Evolutionary conservation across 2,113 vertebrate species (phyloP).

Genomic region (Stigmatopora nigra): DNA sequence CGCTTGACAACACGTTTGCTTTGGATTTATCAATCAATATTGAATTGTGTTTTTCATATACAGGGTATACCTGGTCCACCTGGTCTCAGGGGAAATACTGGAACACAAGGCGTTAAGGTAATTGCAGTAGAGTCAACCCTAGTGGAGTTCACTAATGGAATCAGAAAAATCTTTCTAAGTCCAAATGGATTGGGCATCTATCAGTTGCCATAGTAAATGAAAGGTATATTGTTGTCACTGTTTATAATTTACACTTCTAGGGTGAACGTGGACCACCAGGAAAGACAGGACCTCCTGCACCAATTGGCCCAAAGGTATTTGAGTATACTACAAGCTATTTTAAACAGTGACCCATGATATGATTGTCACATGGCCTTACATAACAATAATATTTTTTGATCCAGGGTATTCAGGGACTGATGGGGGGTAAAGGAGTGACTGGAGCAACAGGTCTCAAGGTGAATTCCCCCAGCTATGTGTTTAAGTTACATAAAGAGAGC

Average conservation of each 20-base stretch:
- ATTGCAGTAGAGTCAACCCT: background rate
- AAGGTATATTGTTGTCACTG: background rate
- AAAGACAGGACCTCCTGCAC: conserved; percentile 48
- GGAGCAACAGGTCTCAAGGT: conserved; percentile 57
- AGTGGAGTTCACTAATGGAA: too few species aligned
- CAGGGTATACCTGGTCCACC: conserved; percentile 58
- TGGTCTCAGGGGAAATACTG: conserved; percentile 54
- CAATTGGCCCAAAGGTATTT: conserved; percentile 60
- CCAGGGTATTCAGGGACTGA: conserved; percentile 65
- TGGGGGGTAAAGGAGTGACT: conserved; percentile 47
- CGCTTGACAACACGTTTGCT: background rate
- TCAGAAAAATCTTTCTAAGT: too few species aligned
- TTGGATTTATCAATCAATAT: background rate
- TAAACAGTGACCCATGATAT: background rate
- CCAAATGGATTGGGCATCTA: too few species aligned
- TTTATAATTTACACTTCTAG: conserved; percentile 23
- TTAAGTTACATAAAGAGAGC: background rate
- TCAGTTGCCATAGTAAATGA: background rate
- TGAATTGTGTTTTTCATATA: conserved; percentile 1
- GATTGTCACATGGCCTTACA: too few species aligned
- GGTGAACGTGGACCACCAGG: conserved; percentile 56
- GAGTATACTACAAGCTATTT: background rate
- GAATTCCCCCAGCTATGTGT: background rate
- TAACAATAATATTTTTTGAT: conserved; percentile 1
- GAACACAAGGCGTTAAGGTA: conserved; percentile 60